A percentile compares a stretch with the other conserved stretches of the same genome.
Conservation (phyloP, 2,888 invertebrate species). For the Parnassius glacialis region DNA sequence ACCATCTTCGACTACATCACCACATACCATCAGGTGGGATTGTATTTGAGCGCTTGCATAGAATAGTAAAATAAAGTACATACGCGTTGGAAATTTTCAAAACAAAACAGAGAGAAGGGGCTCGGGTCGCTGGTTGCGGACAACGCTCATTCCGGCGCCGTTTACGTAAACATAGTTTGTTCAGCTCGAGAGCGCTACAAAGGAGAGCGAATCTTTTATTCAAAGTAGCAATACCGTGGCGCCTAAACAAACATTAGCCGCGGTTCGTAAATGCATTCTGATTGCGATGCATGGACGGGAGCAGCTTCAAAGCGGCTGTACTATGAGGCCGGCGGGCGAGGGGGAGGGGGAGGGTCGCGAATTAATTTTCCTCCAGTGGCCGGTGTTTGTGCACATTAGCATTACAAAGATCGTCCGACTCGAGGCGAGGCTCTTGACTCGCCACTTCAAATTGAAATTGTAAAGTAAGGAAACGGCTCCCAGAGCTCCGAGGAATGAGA, state of each 20-base stretch:
- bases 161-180: conserved; percentile 35
- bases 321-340: conserved; percentile 20
- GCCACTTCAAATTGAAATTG: conserved; percentile 21
- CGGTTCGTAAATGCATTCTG: conserved; percentile 56
- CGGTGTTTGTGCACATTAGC: conserved; percentile 57
- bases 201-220: conserved; percentile 61
- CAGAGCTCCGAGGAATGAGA: not conserved
- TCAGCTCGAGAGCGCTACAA: conserved; percentile 39
- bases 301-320: conserved; percentile 30
- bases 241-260: conserved; percentile 65
- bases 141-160: not conserved
- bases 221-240: conserved; percentile 68
- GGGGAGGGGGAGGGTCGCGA: conserved; percentile 28
- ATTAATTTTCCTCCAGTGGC: conserved; percentile 47
- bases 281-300: conserved; percentile 43
- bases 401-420: conserved; percentile 52
- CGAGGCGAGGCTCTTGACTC: conserved; percentile 20
- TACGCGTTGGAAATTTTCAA: not conserved
- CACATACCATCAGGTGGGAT: too few relatives aligned
- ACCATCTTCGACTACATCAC: too few relatives aligned
- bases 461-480: conserved; percentile 8
- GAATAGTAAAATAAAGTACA: too few relatives aligned
- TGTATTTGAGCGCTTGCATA: too few relatives aligned
- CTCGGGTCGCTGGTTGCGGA: not conserved
- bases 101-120: not conserved